Evolutionary conservation across 1,140 invertebrate genomes (phyloP).

Genomic region (Neotoxoptera formosana): DNA sequence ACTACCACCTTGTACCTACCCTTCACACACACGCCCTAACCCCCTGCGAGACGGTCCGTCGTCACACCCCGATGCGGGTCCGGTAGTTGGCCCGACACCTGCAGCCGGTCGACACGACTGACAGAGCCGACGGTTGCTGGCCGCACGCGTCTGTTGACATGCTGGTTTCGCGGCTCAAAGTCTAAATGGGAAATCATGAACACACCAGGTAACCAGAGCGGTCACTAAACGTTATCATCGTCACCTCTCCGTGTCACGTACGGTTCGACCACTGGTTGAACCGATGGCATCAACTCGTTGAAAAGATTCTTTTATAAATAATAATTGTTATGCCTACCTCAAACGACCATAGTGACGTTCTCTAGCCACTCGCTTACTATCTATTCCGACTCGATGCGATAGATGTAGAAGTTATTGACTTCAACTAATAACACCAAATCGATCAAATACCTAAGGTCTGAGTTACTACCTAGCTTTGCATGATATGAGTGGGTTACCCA

Average conservation of each 20-base stretch:
- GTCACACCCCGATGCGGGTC: neutral
- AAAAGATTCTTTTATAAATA: neutral
- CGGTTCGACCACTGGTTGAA: neutral
- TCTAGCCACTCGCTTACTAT: neutral
- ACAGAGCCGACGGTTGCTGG: too few species aligned
- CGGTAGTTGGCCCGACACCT: neutral
- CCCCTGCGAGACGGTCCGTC: neutral
- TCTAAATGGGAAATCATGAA: constrained; percentile 12
- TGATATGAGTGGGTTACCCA: neutral
- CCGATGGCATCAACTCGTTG: neutral
- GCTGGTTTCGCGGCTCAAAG: neutral
- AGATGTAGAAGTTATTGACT: neutral
- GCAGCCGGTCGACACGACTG: neutral
- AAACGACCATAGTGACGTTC: neutral
- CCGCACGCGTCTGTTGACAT: neutral
- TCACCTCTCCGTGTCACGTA: neutral
- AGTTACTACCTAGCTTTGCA: neutral
- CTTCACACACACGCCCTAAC: too few species aligned
- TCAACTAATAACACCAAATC: neutral
- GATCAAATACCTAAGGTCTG: neutral
- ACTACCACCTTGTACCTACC: neutral
- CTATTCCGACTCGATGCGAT: neutral
- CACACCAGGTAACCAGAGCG: neutral
- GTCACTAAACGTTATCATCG: neutral
- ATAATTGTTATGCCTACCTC: neutral